Evolutionary conservation across 2,888 invertebrate species (phyloP).

Genomic region (Phyto melanocephala): DNA sequence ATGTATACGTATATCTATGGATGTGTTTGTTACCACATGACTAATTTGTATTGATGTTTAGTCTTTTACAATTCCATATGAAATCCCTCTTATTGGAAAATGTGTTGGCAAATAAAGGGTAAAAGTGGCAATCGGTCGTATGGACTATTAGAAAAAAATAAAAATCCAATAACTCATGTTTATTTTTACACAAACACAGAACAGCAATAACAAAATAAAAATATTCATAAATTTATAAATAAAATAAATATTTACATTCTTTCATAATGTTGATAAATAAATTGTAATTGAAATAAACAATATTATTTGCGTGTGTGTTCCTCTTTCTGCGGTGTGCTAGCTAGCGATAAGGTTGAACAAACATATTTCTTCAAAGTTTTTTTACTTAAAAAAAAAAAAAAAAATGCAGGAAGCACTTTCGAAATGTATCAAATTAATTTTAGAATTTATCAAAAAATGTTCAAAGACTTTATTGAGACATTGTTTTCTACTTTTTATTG

Average conservation of each 20-base stretch:
- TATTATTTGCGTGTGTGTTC: neutral
- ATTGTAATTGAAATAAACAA: conserved; percentile 60
- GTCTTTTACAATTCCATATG: neutral
- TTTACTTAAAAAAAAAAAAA: too few species aligned
- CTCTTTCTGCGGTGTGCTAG: neutral
- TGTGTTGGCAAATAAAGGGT: conserved; percentile 51
- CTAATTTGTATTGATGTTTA: neutral
- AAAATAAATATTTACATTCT: conserved; percentile 61
- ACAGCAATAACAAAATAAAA: neutral
- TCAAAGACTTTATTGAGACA: too few species aligned
- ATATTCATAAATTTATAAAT: conserved; percentile 56
- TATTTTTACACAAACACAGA: conserved; percentile 32
- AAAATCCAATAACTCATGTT: conserved; percentile 48
- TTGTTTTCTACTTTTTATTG: too few species aligned
- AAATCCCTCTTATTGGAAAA: conserved; percentile 26
- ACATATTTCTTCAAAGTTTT: too few species aligned
- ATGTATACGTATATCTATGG: neutral
- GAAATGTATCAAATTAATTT: too few species aligned
- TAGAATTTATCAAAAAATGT: too few species aligned
- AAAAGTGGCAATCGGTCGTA: conserved; percentile 18
- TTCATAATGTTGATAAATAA: conserved; percentile 55
- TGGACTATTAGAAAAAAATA: conserved; percentile 29
- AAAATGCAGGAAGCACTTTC: too few species aligned
- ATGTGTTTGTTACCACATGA: conserved; percentile 4
- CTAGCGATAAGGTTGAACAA: too few species aligned